A percentile compares a stretch with the other conserved stretches of the same genome.
Evolutionary conservation across 2,797 vertebrate species (phyloP).

Genomic region (Rhodeus uyekii): DNA sequence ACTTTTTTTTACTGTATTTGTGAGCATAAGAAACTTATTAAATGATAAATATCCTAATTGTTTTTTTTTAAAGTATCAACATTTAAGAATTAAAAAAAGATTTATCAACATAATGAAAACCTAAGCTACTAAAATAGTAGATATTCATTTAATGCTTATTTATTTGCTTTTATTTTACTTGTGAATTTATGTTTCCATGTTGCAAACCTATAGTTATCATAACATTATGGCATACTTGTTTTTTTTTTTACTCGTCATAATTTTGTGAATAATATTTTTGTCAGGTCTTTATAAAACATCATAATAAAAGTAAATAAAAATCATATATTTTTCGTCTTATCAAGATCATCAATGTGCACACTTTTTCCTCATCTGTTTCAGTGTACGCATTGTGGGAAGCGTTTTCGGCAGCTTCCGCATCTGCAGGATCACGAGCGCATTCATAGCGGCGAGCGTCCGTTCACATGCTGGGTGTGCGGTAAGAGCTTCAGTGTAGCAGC

Average conservation of each 20-base stretch:
- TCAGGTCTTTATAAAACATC: neutral
- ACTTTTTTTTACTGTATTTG: neutral
- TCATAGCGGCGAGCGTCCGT: slow-evolving; percentile 83
- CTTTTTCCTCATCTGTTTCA: slow-evolving; percentile 55
- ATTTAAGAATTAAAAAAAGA: neutral
- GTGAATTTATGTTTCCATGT: neutral
- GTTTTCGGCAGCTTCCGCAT: slow-evolving; percentile 82
- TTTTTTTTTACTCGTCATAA: too few species aligned
- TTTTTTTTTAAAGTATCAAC: neutral
- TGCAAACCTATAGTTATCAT: neutral
- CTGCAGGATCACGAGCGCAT: slow-evolving; percentile 88
- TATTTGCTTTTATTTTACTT: neutral
- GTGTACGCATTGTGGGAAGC: slow-evolving; percentile 79
- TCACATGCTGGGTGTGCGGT: slow-evolving; percentile 88
- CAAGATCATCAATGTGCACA: neutral
- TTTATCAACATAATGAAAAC: neutral
- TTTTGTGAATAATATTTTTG: neutral
- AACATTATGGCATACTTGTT: neutral
- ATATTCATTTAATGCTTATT: neutral
- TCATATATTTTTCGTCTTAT: neutral
- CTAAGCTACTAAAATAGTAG: neutral
- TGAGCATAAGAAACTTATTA: neutral
- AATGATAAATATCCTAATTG: too few species aligned
- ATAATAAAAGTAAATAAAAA: too few species aligned
- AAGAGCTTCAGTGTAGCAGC: slow-evolving; percentile 90